Evolutionary conservation across 2,888 invertebrate genomes (phyloP), one percentile per base, ranked within the genome.

Genomic region (Blastobasis adustella): DNA sequence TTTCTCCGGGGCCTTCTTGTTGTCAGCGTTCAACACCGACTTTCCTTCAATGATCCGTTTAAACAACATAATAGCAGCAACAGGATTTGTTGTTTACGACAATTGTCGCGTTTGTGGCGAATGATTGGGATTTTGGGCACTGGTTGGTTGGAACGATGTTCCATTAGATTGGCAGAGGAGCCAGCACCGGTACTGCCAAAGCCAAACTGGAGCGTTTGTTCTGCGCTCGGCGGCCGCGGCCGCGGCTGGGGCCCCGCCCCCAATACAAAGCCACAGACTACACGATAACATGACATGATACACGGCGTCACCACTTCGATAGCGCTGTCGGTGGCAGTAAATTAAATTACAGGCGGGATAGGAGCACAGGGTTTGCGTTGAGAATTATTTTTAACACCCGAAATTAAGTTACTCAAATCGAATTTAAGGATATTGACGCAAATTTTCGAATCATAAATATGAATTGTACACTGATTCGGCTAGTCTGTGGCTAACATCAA

Each of bases 41-140:
- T 89, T 87, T 89, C 89, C 77, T 87, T 88, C 82, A 81, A 89
- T 74, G 88, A 89, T 77, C 86, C 89, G 88, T 89, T 89, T 86
- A 87, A 87, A 79, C 89, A 89, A 75, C 89, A 89, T 89, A 89
- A 76, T 85, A 89, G 73, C 57, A 89, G 69, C 39, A 89, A 67
- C 56, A 89, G 76, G 55, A 89, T 87, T 69, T 88, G 86, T 71
- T 87, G 86, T 67, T 89, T 88, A 56, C 86, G 76, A 69, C 87
- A 88, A 61, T 76, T 81, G 69, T 85, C 84, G 51, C 84, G 79
- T 68, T 83, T 81, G 61, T 79, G 76, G 56, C 77, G 83, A 80
- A 87, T 87, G 74, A 84, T 87, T 73, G 82, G 73, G 67, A 82
- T 85, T 69, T 79, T 72, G 65, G 75, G 76, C 69, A 80, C 77